phyloP scores from a whole-genome alignment of 1,140 invertebrate genomes.

The Cydia amplana region DNA sequence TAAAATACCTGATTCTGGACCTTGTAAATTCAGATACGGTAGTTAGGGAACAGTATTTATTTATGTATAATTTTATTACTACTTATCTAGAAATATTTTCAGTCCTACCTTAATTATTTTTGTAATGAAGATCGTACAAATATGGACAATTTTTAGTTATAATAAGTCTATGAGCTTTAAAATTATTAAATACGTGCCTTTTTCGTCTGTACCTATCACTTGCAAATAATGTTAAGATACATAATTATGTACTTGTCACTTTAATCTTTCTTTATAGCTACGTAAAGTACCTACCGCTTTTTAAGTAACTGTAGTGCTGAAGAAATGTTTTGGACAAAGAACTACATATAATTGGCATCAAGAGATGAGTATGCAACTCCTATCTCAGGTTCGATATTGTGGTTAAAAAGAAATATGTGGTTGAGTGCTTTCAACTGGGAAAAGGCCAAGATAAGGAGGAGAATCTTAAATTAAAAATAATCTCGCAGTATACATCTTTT shows the following conservation, averaged over 20 bases:
- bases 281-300: too few species aligned
- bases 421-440: too few species aligned
- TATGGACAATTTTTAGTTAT: background rate
- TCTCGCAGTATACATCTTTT: too few species aligned
- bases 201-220: background rate
- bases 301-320: too few species aligned
- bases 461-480: too few species aligned
- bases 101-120: background rate
- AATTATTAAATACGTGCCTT: background rate
- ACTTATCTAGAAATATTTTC: background rate
- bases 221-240: background rate
- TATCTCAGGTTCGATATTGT: too few species aligned
- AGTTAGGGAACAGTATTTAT: slow-evolving; percentile 1
- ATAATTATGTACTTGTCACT: background rate
- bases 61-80: background rate
- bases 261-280: background rate
- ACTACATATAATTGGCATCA: too few species aligned
- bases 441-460: too few species aligned
- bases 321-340: too few species aligned
- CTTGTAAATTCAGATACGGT: background rate
- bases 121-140: background rate
- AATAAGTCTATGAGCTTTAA: slow-evolving; percentile 31
- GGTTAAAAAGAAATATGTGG: too few species aligned
- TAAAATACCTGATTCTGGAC: background rate
- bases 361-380: too few species aligned